phyloP scores from a whole-genome alignment of 2,797 vertebrate species.

The Toxotes lorentzi region DNA sequence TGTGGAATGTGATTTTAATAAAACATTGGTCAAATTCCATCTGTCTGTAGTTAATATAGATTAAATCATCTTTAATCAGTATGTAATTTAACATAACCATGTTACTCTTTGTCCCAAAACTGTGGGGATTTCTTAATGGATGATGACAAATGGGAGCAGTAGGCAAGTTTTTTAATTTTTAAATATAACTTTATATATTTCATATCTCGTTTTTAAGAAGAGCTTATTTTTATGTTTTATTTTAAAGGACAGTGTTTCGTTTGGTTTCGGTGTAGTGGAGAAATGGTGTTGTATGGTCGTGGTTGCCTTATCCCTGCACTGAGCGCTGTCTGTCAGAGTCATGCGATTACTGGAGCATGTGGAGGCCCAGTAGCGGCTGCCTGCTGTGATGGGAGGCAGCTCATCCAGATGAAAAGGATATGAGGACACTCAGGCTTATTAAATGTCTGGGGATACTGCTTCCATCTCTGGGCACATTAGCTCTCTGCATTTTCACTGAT shows the following conservation, averaged over 20 bases:
- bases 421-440: conserved; percentile 29
- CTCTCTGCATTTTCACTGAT: conserved; percentile 34
- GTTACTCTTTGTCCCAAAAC: not conserved
- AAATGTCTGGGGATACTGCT: conserved; percentile 25
- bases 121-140: not conserved
- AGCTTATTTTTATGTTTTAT: too few relatives aligned
- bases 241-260: not conserved
- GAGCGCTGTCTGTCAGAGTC: conserved; percentile 11
- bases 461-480: conserved; percentile 35
- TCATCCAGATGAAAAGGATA: conserved; percentile 50
- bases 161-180: too few relatives aligned
- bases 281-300: not conserved
- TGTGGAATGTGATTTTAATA: not conserved
- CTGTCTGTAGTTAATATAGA: too few relatives aligned
- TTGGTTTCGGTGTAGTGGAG: not conserved
- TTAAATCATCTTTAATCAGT: not conserved
- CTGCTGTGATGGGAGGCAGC: conserved; percentile 35
- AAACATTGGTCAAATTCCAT: not conserved
- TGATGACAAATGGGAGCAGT: too few relatives aligned
- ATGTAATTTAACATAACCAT: not conserved
- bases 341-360: conserved; percentile 35
- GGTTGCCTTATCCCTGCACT: not conserved
- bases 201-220: too few relatives aligned
- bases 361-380: conserved; percentile 17
- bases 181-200: too few relatives aligned